These are phyloP conservation scores for Engraulis encrasicolus DNA, from an alignment of 2,113 vertebrate genomes.

Conservation along the genomic window DNA sequence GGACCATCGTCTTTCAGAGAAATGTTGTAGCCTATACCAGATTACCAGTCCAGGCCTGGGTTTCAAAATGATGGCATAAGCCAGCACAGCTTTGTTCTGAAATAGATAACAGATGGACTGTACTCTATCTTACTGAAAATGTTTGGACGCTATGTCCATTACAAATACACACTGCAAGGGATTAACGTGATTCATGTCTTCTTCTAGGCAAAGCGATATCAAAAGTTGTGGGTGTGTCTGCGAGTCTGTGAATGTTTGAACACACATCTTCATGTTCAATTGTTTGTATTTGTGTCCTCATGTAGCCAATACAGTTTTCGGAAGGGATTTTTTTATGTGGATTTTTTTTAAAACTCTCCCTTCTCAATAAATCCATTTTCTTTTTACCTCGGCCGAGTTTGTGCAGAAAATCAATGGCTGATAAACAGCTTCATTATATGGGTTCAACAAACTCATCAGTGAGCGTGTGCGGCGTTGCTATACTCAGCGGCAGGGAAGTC, in stretches of 20 bases:
- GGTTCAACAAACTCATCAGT: conserved; percentile 30
- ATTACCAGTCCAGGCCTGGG: too few relatives aligned
- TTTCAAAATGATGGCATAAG: not conserved
- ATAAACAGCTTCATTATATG: conserved; percentile 44
- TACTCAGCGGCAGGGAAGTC: conserved; percentile 6
- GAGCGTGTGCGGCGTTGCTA: conserved; percentile 23
- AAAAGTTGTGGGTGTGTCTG: too few relatives aligned
- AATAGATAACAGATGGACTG: not conserved
- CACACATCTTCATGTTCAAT: not conserved
- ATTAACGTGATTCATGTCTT: not conserved
- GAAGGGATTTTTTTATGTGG: conserved; percentile 23
- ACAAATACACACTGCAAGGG: not conserved
- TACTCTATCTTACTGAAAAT: not conserved
- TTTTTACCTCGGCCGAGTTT: conserved; percentile 11
- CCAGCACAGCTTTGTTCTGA: not conserved
- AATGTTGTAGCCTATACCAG: too few relatives aligned
- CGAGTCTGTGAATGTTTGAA: not conserved
- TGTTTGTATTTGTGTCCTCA: not conserved
- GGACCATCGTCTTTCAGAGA: too few relatives aligned
- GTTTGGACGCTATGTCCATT: not conserved
- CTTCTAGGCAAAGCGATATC: not conserved
- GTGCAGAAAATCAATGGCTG: conserved; percentile 39
- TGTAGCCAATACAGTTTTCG: not conserved
- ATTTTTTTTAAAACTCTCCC: not conserved
- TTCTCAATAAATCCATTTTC: conserved; percentile 20